Conservation (phyloP, 2,888 invertebrate species). For the Eustalomyia histrio region DNA sequence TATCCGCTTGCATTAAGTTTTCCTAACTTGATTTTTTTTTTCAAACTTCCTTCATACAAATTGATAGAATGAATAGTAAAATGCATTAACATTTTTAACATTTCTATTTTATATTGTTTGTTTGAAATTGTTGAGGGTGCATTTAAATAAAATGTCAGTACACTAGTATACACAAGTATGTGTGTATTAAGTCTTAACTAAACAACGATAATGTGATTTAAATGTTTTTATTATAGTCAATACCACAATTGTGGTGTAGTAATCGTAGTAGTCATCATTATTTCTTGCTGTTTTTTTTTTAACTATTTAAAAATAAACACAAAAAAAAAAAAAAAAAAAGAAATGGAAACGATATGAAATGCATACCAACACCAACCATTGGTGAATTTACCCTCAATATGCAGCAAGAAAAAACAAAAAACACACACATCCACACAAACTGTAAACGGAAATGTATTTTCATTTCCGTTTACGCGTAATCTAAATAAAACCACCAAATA, state of each 20-base stretch:
- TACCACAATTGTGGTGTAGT: constrained; percentile 46
- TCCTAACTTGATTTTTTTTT: background rate
- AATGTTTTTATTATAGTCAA: constrained; percentile 69
- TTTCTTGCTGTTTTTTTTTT: constrained; percentile 5
- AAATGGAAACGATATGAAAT: constrained; percentile 34
- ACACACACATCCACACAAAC: background rate
- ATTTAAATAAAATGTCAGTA: constrained; percentile 35
- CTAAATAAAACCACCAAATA: constrained; percentile 47
- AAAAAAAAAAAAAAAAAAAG: too few relatives aligned
- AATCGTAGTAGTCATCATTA: constrained; percentile 51
- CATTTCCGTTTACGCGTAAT: constrained; percentile 59
- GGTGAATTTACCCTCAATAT: constrained; percentile 37
- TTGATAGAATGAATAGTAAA: constrained; percentile 1
- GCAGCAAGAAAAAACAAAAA: background rate
- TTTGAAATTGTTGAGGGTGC: constrained; percentile 32
- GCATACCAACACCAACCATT: constrained; percentile 21
- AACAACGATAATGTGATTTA: constrained; percentile 77
- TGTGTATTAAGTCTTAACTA: constrained; percentile 68
- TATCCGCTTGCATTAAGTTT: background rate
- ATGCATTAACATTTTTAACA: background rate
- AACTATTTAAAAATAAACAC: too few relatives aligned
- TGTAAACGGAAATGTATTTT: constrained; percentile 52
- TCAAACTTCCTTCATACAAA: constrained; percentile 10
- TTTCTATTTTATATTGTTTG: constrained; percentile 1
- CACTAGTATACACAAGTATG: constrained; percentile 4